Evolutionary conservation across 2,888 invertebrate genomes (phyloP).

Genomic region (Dryobota labecula): DNA sequence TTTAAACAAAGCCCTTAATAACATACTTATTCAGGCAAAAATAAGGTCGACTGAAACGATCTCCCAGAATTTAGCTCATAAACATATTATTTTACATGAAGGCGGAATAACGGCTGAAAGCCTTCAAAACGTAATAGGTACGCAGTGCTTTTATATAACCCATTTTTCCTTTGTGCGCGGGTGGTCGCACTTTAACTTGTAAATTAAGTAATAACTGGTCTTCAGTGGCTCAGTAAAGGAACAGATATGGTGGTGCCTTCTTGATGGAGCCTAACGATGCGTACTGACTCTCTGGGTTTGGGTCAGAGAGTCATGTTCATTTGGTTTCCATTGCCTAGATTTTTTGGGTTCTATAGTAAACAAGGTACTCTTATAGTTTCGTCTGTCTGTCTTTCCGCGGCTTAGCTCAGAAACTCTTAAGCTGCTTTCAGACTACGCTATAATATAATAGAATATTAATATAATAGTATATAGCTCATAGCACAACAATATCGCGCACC

Average conservation of each 20-base stretch:
- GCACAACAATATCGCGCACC: too few relatives aligned
- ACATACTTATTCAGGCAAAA: constrained; percentile 46
- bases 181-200: constrained; percentile 69
- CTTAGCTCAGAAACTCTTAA: too few relatives aligned
- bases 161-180: constrained; percentile 69
- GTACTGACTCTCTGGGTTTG: neutral
- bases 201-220: constrained; percentile 72
- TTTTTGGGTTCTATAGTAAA: too few relatives aligned
- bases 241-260: constrained; percentile 50
- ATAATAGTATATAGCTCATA: too few relatives aligned
- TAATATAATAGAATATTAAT: too few relatives aligned
- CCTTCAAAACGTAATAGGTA: constrained; percentile 65
- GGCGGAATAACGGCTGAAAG: constrained; percentile 63
- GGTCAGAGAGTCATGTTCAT: neutral
- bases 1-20: constrained; percentile 44
- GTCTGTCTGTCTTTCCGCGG: too few relatives aligned
- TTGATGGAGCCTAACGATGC: constrained; percentile 30
- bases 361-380: too few relatives aligned
- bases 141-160: constrained; percentile 68
- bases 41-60: constrained; percentile 53
- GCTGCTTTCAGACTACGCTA: too few relatives aligned
- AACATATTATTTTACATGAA: constrained; percentile 65
- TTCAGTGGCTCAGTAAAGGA: constrained; percentile 65
- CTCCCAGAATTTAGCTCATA: constrained; percentile 55
- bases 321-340: constrained; percentile 7